Percentiles rank a stretch among this genome's conserved stretches.
Conservation (phyloP, 2,888 invertebrate genomes). For the Stictocephala bisonia region DNA sequence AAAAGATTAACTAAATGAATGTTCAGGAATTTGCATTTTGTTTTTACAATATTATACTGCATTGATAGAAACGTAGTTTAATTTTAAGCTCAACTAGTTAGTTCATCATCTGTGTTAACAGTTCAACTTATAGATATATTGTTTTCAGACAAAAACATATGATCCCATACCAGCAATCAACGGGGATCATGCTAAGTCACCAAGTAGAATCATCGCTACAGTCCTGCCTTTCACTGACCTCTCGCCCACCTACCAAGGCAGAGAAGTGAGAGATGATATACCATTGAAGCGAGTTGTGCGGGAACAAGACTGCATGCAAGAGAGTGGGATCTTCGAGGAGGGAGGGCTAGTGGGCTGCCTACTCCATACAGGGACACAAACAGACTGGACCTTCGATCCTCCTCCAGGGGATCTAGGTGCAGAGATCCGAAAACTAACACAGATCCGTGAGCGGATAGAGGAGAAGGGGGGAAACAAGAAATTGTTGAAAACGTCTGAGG, state of each 20-base stretch:
- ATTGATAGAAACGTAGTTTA: no score
- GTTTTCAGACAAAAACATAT: slow-evolving; percentile 45
- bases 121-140: background rate
- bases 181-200: slow-evolving; percentile 44
- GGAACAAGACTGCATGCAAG: slow-evolving; percentile 70
- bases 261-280: slow-evolving; percentile 40
- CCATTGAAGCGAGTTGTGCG: slow-evolving; percentile 63
- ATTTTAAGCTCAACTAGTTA: no score
- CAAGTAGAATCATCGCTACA: slow-evolving; percentile 58
- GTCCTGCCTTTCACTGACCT: slow-evolving; percentile 59
- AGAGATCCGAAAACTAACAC: slow-evolving; percentile 73
- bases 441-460: slow-evolving; percentile 73
- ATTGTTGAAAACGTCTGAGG: slow-evolving; percentile 18
- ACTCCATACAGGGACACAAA: slow-evolving; percentile 68
- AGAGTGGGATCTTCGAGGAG: slow-evolving; percentile 76
- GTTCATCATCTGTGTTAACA: background rate
- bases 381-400: slow-evolving; percentile 63
- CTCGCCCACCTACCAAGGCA: slow-evolving; percentile 26
- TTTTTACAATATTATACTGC: no score
- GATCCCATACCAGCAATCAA: slow-evolving; percentile 32
- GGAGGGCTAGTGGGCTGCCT: slow-evolving; percentile 65
- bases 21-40: no score
- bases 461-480: slow-evolving; percentile 66
- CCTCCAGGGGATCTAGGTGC: slow-evolving; percentile 67
- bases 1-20: no score